Percentiles rank a stretch among this genome's conserved stretches.
Evolutionary conservation across 2,113 vertebrate species (phyloP).

Genomic region (Fulmarus glacialis): DNA sequence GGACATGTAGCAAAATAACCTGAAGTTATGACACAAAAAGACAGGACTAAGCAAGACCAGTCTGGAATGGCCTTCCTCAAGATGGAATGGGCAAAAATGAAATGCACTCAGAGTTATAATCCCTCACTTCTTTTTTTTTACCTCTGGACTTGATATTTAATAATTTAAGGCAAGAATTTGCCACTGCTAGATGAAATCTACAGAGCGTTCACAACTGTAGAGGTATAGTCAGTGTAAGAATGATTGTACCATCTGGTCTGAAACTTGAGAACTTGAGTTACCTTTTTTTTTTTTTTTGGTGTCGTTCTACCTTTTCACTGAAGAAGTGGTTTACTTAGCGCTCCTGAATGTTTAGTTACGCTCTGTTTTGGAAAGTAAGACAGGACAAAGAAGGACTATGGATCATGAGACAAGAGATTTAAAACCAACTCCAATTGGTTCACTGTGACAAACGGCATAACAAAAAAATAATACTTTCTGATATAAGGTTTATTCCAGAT

Average conservation of each 20-base stretch:
- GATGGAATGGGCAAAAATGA: background rate
- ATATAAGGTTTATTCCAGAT: slow-evolving; percentile 17
- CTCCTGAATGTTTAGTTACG: background rate
- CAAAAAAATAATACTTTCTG: background rate
- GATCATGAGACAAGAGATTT: background rate
- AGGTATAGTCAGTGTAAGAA: background rate
- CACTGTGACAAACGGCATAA: background rate
- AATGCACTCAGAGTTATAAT: background rate
- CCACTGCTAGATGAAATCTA: background rate
- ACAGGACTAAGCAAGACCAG: slow-evolving; percentile 5
- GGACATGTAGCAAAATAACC: slow-evolving; percentile 40
- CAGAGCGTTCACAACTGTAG: background rate
- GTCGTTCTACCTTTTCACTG: background rate
- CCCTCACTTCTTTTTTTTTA: slow-evolving; percentile 3
- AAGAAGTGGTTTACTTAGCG: background rate
- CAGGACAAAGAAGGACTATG: background rate
- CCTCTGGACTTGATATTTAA: background rate
- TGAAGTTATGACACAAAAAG: slow-evolving; percentile 27
- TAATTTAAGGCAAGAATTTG: background rate
- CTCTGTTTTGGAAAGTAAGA: background rate
- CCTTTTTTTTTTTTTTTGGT: background rate
- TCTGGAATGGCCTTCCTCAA: background rate
- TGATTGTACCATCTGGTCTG: background rate
- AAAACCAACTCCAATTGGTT: background rate
- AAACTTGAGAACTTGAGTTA: background rate